Base-by-base conservation (phyloP, 2,113 vertebrate species). In the Percopsis transmontana region DNA sequence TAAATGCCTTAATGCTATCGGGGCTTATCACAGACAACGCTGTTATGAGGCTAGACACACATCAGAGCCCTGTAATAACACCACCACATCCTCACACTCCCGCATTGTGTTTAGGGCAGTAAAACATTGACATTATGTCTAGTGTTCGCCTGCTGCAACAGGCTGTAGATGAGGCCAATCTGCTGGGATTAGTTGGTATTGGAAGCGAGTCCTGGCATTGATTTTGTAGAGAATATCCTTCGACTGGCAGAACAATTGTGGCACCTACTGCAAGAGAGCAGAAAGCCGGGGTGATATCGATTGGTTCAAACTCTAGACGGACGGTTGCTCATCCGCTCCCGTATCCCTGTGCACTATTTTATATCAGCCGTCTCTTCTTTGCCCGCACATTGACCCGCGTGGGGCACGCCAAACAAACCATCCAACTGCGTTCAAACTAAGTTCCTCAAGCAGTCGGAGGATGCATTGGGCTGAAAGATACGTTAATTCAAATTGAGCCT, bases 401-500 rank as follows among this genome's bases (percentile, higher is more conserved):
- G 14, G 38, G 41, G 5, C 50, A 15, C 27, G 39, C 51, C 51
- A 19, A 55, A 39, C 18, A 44, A 23, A 12, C 6, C 18, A 5
- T 33, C 27, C 12, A 58, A 19, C 57, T 47, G 50, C 42, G 15
- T 56, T 70, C 19, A 21, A 33, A 33, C 27, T 33, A 16, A 20
- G 19, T 20, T 5, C 27, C 15, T 55, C 16, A 62, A 14, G 48
- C 44, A 70, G 66, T 20, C 3, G n/a, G 23, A 70, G 38, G 65
- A 71, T 15, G 10, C 64, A 68, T 62, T 58, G 2, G 51, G 71
- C 51, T 74, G 51, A 75, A 55, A 79, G 76, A 73, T 58, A 61
- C 47, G 81, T 80, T 76, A 76, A 68, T 84, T 83, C 60, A 58
- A 74, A 81, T 67, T 21, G 51, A 56, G 38, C 63, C 13, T 27